Evolutionary conservation across 2,888 invertebrate species (phyloP).

Genomic region (Emmelina monodactyla): DNA sequence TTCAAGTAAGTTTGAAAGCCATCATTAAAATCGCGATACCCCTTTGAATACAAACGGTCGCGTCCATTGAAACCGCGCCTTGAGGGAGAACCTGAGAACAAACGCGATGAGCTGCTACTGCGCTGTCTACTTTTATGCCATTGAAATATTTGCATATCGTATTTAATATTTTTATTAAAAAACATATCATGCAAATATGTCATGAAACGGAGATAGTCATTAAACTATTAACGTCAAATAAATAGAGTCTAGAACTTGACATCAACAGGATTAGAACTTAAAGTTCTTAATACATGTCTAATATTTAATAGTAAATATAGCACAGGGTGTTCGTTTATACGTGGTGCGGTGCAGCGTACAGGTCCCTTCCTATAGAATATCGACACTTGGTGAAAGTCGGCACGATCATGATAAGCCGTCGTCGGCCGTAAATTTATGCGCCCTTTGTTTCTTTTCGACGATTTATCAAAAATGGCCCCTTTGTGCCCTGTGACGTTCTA

Average conservation of each 20-base stretch:
- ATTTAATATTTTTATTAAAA: too few relatives aligned
- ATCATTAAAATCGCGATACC: conserved; percentile 38
- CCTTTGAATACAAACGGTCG: conserved; percentile 40
- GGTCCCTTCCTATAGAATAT: conserved; percentile 21
- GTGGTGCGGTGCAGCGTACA: conserved; percentile 18
- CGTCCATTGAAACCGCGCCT: conserved; percentile 26
- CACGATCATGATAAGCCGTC: conserved; percentile 52
- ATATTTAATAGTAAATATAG: too few relatives aligned
- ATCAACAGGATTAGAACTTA: too few relatives aligned
- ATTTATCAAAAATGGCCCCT: conserved; percentile 51
- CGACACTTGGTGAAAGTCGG: conserved; percentile 53
- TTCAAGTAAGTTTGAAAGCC: conserved; percentile 38
- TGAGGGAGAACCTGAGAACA: background rate
- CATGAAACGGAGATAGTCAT: too few relatives aligned
- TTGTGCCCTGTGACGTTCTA: conserved; percentile 21
- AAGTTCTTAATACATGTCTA: too few relatives aligned
- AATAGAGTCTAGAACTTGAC: too few relatives aligned
- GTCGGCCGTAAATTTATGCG: conserved; percentile 54
- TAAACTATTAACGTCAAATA: too few relatives aligned
- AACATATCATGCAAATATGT: too few relatives aligned
- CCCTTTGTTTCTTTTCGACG: conserved; percentile 59
- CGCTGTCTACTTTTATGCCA: conserved; percentile 9
- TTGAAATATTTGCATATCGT: too few relatives aligned
- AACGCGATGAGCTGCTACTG: background rate
- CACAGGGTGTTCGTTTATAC: too few relatives aligned